Evolutionary conservation across 2,888 invertebrate genomes (phyloP), one percentile per base, ranked within the genome.

Genomic region (Lacanobia wlatinum): DNA sequence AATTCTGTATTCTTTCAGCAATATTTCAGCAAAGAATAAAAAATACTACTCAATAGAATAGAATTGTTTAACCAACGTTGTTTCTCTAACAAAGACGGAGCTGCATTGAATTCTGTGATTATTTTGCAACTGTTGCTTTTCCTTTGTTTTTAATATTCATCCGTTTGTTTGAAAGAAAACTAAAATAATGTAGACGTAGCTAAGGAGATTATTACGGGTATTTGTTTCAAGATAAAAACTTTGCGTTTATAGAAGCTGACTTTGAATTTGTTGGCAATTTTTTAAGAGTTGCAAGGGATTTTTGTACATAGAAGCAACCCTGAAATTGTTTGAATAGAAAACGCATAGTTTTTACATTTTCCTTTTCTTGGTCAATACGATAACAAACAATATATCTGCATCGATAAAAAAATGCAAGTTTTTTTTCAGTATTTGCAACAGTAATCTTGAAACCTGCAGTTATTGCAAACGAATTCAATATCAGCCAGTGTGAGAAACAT

Each of bases 41-140:
- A 12, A 61, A 14, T 23, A 5, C 18, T 12, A 14, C 18, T 40
- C 4, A 3, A 34, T 43, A n/a, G 16, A 14, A 23, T 8, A 6
- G n/a, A 50, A 40, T 77, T 12, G 6, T 70, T 60, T 46, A n/a
- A 43, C 28, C 10, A 43, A 43, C 12, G 38, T 40, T 52, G 18
- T 58, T 58, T 23, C 10, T 69, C 14, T 23, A 34, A 28, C 12
- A 38, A 75, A 34, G 53, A 48, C 16, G 9, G 14, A 48, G 55
- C 18, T 75, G 48, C 76, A 50, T 34, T 46, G 16, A 50, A 52
- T 16, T 58, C 10, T 69, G 52, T 53, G 59, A 43, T 64, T n/a
- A n/a, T n/a, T n/a, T 68, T 40, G 46, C 21, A 52, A 52, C 18
- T 43, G 46, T 53, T 46, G 48, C 12, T 3, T 40, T 38, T 66